Base-by-base conservation (phyloP, 1,140 invertebrate genomes). In the Drosophila obscura region DNA sequence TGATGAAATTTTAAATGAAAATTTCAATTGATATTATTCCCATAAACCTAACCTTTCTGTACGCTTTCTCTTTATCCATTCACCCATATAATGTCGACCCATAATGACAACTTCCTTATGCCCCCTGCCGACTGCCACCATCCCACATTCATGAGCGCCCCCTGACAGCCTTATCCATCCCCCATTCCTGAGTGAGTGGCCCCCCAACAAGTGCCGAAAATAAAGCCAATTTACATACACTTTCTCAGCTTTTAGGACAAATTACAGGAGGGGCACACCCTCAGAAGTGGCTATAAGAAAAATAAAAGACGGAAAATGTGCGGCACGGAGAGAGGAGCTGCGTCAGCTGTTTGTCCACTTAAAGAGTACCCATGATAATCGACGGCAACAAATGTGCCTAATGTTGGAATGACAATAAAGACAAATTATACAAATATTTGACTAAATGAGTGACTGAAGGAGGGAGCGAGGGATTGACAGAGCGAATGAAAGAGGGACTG, bases 361-460 rank as follows among this genome's bases (percentile, higher is more conserved):
- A 82, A 82, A 82, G 80, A 78, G 78, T 78, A 69, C 75, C 69
- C 69, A 82, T 39, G 79, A 82, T 82, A 82, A 82, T 82, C 80
- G 79, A 77, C 35, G 74, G 79, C 79, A 82, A 78, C 80, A 82
- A 82, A 82, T 82, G 74, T 82, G 74, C 64, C 80, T 82, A 82
- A 82, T 82, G 80, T 82, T 74, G 35, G 35, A 78, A 74, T 82
- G 80, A 82, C 79, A 82, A 82, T 82, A 82, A 82, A 82, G 74
- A 82, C 79, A 81, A 81, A 81, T 81, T 81, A 77, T 81, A 81
- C 78, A 81, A 81, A 81, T 81, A 81, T 81, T 81, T 77, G 73
- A 76, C 73, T 68, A 76, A 76, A 73, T 56, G 43, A 46, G 71
- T 56, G 57, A 52, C 26, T 46, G 19, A 11, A 1, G 11, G 11